Base-by-base conservation (phyloP, 2,113 vertebrate species). In the Montifringilla adamsi region DNA sequence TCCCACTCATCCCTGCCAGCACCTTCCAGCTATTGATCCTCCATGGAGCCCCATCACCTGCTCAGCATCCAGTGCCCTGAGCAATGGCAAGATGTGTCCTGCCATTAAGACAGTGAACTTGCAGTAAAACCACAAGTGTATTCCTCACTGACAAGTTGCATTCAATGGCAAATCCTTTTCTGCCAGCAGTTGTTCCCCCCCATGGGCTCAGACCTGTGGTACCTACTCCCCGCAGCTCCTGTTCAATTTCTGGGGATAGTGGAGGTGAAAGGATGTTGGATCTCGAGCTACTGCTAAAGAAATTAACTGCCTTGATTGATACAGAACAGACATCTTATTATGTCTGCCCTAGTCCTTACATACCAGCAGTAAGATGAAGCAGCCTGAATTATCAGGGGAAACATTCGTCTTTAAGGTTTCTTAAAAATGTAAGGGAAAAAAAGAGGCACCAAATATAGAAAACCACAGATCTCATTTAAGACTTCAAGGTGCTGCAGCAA, bases 391-490 rank as follows among this genome's bases (percentile, higher is more conserved):
- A 59, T 31, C 72, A 41, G 31, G 82, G 83, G 85, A 81, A 93
- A 78, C 35, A 47, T n/a, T 69, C 3, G n/a, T 58, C 91, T 89
- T 52, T 44, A 76, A 89, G 44, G 78, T 89, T 90, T 89, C 67
- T 83, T 76, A 39, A 95, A 93, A 95, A 87, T 0, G 4, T 7
- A 68, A 35, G 28, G 28, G 10, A 44, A 66, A 67, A 72, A 67
- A 90, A 76, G 66, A 60, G 12, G 35, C 23, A 55, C 35, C 85
- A 83, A 93, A 92, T 84, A 93, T 50, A 93, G 92, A 88, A 85
- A 64, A 73, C 13, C 27, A 46, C 43, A 58, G 52, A 28, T 92
- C 80, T 93, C 92, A 75, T 84, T 92, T 86, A 66, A 94, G 47
- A 59, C 73, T 92, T 92, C 35, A 86, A 90, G 90, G 76, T 93